phyloP scores from a whole-genome alignment of 2,797 vertebrate species.

The Hydrophis major region DNA sequence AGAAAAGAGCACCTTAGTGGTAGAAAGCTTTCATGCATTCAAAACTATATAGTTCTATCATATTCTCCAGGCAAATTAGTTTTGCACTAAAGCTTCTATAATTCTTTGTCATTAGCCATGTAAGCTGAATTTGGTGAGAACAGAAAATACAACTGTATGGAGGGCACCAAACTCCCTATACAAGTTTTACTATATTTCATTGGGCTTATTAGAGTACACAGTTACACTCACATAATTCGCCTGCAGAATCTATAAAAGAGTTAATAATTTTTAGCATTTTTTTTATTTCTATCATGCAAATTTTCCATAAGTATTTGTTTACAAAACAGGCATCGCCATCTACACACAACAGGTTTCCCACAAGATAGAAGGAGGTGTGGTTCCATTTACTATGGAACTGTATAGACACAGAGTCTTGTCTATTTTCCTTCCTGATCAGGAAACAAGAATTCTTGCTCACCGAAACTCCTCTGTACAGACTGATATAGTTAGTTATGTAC shows the following conservation, averaged over 20 bases:
- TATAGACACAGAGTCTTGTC: no score
- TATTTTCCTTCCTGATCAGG: background rate
- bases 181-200: background rate
- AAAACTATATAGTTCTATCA: background rate
- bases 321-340: background rate
- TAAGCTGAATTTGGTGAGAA: background rate
- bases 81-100: background rate
- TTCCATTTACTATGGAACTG: background rate
- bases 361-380: background rate
- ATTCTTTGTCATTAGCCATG: background rate
- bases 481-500: background rate
- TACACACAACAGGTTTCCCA: background rate
- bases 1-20: background rate
- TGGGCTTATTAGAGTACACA: background rate
- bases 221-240: background rate
- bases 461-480: background rate
- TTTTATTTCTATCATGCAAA: background rate
- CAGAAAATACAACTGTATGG: background rate
- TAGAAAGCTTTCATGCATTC: background rate
- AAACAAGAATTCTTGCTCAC: background rate
- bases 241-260: background rate
- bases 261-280: background rate
- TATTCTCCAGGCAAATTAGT: background rate
- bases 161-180: background rate
- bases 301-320: background rate